Evolutionary conservation across 37 sponge, comb jelly and placozoan genomes (phyloP), one percentile per base, ranked within the genome.

Genomic region (Geodia barretti): DNA sequence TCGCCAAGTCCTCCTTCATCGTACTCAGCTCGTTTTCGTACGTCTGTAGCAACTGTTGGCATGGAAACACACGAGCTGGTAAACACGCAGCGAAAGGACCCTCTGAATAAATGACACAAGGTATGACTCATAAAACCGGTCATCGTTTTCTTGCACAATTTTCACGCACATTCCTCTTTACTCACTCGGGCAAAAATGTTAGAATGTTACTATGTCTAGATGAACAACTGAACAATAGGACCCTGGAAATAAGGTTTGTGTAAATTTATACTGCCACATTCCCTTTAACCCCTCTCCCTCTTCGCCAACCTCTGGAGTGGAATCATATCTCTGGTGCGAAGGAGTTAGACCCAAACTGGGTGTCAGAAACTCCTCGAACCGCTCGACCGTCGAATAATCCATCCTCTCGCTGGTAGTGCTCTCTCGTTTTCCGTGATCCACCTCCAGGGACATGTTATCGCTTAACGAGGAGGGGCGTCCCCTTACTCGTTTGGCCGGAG

Each of bases 251-350:
- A 60, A 33, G 29, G 31, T 14, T 9, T 39, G 3, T 29, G 8
- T 5, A 81, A 1, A 34, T 2, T 23, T 73, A 4, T 1, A 36
- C 1, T 33, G 54, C 68, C 60, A 80, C 20, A 33, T 69, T 23
- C 42, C 39, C 47, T 21, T 42, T 33, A 30, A 39, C 67, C 79
- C 42, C 29, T 64, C 43, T 24, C 24, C 1, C 62, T 11, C 39
- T n/a, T n/a, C n/a, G n/a, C n/a, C n/a, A n/a, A 88, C 88, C 83
- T 88, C 83, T 7, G 89, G 83, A 17, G 89, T 88, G 0, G 84
- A 88, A 9, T 38, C 72, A 1, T n/a, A 4, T 9, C 35, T 60
- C 17, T 58, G n/a, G 26, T 35, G 36, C 0, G 74, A 68, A 2
- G 58, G 73, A 28, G 26, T 34, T n/a, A 73, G 29, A 20, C 74